Percentiles rank a stretch among this genome's conserved stretches.
Evolutionary conservation across 2,113 vertebrate genomes (phyloP).

Genomic region (Solea senegalensis): DNA sequence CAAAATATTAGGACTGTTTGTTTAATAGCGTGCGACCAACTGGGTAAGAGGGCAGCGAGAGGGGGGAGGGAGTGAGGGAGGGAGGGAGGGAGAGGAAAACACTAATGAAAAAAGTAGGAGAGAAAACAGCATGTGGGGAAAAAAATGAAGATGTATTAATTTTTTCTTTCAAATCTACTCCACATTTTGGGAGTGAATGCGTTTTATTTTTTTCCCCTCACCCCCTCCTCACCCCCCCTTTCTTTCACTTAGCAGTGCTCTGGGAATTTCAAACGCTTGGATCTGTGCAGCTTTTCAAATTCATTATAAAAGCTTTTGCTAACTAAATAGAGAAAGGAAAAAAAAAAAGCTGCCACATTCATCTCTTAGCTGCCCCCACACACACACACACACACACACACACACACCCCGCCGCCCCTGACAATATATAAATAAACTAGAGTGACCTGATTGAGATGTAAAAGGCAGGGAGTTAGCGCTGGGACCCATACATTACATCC

Average conservation of each 20-base stretch:
- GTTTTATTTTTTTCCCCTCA: slow-evolving; percentile 53
- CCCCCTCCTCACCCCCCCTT: background rate
- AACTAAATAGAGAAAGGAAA: slow-evolving; percentile 75
- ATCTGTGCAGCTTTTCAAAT: slow-evolving; percentile 76
- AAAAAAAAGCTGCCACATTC: slow-evolving; percentile 69
- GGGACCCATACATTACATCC: slow-evolving; percentile 76
- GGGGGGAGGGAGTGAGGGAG: slow-evolving; percentile 1
- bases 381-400: too few species aligned
- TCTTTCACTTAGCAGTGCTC: slow-evolving; percentile 72
- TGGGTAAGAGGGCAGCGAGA: slow-evolving; percentile 68
- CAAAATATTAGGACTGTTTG: slow-evolving; percentile 99
- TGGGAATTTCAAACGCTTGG: slow-evolving; percentile 76
- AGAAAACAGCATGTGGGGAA: slow-evolving; percentile 47
- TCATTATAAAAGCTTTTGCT: slow-evolving; percentile 83
- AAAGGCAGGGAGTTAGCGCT: slow-evolving; percentile 79
- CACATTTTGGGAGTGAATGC: slow-evolving; percentile 69
- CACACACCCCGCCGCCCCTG: slow-evolving; percentile 47
- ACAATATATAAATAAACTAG: slow-evolving; percentile 83
- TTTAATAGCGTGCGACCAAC: slow-evolving; percentile 99
- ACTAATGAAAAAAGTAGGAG: slow-evolving; percentile 54
- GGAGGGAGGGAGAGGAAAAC: slow-evolving; percentile 3
- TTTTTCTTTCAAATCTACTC: slow-evolving; percentile 42
- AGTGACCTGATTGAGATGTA: slow-evolving; percentile 83
- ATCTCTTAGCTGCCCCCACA: slow-evolving; percentile 54
- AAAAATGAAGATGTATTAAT: slow-evolving; percentile 51